Conservation (phyloP, 2,888 invertebrate genomes). For the Drosophila buzzatii region DNA sequence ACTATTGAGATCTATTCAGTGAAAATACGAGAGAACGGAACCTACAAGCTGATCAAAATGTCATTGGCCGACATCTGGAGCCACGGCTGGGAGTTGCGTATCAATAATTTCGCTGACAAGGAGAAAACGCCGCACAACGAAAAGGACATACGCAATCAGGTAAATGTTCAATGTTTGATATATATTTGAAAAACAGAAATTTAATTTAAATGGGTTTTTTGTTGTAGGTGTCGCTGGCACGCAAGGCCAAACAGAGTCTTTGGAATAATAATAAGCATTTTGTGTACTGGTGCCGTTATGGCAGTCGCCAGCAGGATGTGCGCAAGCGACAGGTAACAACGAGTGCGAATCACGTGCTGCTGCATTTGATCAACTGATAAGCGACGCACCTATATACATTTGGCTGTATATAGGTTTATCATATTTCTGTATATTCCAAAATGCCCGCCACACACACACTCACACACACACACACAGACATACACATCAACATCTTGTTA, state of each 20-base stretch:
- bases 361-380: slow-evolving; percentile 77
- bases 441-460: slow-evolving; percentile 48
- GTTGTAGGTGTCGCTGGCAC: slow-evolving; percentile 83
- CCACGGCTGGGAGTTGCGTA: slow-evolving; percentile 89
- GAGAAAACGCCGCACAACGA: slow-evolving; percentile 89
- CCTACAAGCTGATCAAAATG: slow-evolving; percentile 87
- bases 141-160: slow-evolving; percentile 90
- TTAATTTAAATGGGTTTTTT: not conserved
- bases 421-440: slow-evolving; percentile 51
- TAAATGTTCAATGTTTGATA: slow-evolving; percentile 71
- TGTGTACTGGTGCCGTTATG: slow-evolving; percentile 91
- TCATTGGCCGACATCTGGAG: slow-evolving; percentile 90
- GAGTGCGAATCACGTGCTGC: slow-evolving; percentile 75
- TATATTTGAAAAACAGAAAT: not conserved
- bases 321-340: slow-evolving; percentile 89
- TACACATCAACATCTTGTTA: slow-evolving; percentile 33
- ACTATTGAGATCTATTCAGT: slow-evolving; percentile 90
- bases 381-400: slow-evolving; percentile 36
- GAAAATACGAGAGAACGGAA: slow-evolving; percentile 85
- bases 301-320: slow-evolving; percentile 89
- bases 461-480: slow-evolving; percentile 20
- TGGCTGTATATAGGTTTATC: slow-evolving; percentile 38
- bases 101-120: slow-evolving; percentile 91
- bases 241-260: slow-evolving; percentile 84
- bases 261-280: slow-evolving; percentile 87